phyloP scores from a whole-genome alignment of 2,888 invertebrate species.

The Drosophila dives region DNA sequence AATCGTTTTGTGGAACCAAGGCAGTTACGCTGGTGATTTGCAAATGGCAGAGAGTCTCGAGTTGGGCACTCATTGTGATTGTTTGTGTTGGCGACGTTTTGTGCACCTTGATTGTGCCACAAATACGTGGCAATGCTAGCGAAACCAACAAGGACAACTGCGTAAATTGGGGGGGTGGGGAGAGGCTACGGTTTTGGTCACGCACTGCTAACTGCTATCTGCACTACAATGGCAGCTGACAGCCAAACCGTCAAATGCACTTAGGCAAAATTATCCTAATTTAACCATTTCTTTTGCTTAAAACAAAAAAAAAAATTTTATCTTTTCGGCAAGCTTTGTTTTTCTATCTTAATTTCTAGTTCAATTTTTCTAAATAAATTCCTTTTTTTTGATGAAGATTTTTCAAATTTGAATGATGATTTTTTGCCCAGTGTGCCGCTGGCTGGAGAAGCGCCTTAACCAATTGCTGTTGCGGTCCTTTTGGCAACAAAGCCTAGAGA shows the following conservation, averaged over 20 bases:
- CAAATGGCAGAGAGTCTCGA: constrained; percentile 16
- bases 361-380: no score
- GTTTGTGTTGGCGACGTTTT: constrained; percentile 49
- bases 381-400: no score
- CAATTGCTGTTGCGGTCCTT: constrained; percentile 51
- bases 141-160: constrained; percentile 27
- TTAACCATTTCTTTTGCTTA: accelerated
- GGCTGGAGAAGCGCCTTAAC: constrained; percentile 33
- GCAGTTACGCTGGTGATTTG: constrained; percentile 28
- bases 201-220: constrained; percentile 31
- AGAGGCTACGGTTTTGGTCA: constrained; percentile 29
- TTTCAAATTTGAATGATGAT: not conserved
- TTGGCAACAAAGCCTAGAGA: constrained; percentile 24
- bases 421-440: constrained; percentile 3
- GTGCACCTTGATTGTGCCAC: constrained; percentile 68
- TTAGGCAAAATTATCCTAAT: not conserved
- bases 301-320: not conserved
- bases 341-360: no score
- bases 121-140: constrained; percentile 58
- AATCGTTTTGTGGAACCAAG: constrained; percentile 10
- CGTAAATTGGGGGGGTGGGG: constrained; percentile 27
- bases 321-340: not conserved
- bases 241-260: constrained; percentile 2
- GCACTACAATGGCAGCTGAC: not conserved
- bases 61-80: constrained; percentile 20